A percentile compares a stretch with the other conserved stretches of the same genome.
These are phyloP conservation scores for Dermatemys mawii DNA, from an alignment of 2,113 vertebrate species.

Conservation along the genomic window DNA sequence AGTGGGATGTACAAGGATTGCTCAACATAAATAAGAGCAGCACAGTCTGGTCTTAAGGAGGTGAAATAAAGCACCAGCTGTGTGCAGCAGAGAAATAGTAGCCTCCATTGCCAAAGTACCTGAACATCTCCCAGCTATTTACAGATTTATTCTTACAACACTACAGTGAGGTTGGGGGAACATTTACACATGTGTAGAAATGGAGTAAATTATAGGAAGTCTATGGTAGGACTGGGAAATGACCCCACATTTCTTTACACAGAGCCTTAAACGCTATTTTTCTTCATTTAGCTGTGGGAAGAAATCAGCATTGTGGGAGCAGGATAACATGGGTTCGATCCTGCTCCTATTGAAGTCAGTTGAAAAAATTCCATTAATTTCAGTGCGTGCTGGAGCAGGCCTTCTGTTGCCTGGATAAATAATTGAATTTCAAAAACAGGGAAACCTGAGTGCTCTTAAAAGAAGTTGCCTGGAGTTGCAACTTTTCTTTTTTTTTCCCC, in stretches of 20 bases:
- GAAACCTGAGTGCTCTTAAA: neutral
- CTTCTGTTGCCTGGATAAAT: neutral
- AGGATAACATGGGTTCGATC: neutral
- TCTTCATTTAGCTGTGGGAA: neutral
- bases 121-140: neutral
- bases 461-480: neutral
- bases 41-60: accelerated
- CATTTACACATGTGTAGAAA: neutral
- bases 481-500: neutral
- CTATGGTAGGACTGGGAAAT: accelerated
- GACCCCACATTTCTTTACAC: neutral
- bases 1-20: accelerated
- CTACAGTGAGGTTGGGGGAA: accelerated
- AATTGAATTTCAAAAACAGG: neutral
- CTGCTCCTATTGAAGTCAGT: neutral
- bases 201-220: neutral
- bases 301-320: neutral
- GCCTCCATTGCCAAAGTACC: neutral
- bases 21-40: accelerated
- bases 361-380: neutral
- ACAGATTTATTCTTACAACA: accelerated
- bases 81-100: neutral
- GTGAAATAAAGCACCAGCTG: accelerated
- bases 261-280: neutral
- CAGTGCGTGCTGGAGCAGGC: neutral